Evolutionary conservation across 2,113 vertebrate species (phyloP).

Genomic region (Thalassoma bifasciatum): DNA sequence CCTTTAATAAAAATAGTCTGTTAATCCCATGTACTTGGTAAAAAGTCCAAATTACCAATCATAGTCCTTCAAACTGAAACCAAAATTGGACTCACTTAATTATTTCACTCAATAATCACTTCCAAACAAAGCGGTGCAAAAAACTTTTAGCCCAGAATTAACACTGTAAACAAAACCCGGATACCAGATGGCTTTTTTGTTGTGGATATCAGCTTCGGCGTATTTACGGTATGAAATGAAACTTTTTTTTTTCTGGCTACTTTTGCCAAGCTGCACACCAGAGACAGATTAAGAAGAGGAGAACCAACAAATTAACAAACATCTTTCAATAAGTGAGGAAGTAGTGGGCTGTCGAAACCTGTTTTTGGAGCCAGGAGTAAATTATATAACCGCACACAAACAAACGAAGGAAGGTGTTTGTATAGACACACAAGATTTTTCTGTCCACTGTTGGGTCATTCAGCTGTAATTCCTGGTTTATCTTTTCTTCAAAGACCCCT

Average conservation of each 20-base stretch:
- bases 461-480: neutral
- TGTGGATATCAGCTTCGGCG: slow-evolving; percentile 3
- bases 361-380: neutral
- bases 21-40: too few species aligned
- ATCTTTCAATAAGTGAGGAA: slow-evolving; percentile 12
- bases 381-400: too few species aligned
- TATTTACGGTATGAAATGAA: slow-evolving; percentile 13
- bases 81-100: neutral
- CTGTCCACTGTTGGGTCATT: neutral
- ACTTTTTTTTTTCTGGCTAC: neutral
- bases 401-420: too few species aligned
- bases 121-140: neutral
- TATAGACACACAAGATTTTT: neutral
- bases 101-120: neutral
- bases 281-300: slow-evolving; percentile 3
- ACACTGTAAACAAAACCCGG: slow-evolving; percentile 18
- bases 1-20: too few species aligned
- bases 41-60: too few species aligned
- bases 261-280: slow-evolving; percentile 15
- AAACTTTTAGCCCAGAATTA: slow-evolving; percentile 17
- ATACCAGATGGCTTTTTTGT: slow-evolving; percentile 39
- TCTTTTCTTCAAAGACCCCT: neutral
- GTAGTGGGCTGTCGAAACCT: neutral
- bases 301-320: slow-evolving; percentile 21
- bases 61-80: too few species aligned